Conservation (phyloP, 2,888 invertebrate genomes). For the Eupithecia tripunctaria region DNA sequence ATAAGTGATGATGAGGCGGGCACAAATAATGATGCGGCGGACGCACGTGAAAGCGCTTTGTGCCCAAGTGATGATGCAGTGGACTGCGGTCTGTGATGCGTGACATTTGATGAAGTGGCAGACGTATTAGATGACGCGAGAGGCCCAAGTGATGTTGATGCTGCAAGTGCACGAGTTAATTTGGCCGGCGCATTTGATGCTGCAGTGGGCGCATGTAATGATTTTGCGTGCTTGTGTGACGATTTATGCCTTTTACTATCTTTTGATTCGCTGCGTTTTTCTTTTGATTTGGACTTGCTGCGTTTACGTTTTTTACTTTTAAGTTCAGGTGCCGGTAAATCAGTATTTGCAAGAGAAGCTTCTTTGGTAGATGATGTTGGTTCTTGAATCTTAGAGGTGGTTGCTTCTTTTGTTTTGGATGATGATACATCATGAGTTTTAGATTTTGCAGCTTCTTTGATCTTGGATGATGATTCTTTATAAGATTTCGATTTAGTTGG, state of each 20-base stretch:
- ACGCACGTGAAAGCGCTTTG: not conserved
- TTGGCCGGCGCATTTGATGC: not conserved
- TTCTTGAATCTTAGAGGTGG: not conserved
- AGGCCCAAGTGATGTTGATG: not conserved
- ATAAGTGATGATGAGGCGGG: not conserved
- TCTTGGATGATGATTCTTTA: not conserved
- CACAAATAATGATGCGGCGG: not conserved
- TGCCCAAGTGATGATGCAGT: not conserved
- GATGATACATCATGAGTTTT: not conserved
- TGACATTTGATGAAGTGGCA: not conserved
- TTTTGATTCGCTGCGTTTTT: constrained; percentile 3
- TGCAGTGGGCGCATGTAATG: not conserved
- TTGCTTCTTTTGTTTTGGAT: not conserved
- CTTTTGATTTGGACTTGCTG: constrained; percentile 3
- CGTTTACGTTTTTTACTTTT: not conserved
- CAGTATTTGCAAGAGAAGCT: not conserved
- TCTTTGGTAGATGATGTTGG: not conserved
- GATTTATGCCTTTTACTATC: constrained; percentile 4
- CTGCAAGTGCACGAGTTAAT: not conserved
- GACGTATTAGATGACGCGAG: not conserved
- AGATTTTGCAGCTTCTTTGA: not conserved
- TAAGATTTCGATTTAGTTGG: not conserved
- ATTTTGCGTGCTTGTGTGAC: not conserved
- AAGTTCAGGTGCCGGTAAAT: not conserved
- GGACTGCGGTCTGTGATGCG: no score